Evolutionary conservation across 2,888 invertebrate species (phyloP).

Genomic region (Trachelus stipa): DNA sequence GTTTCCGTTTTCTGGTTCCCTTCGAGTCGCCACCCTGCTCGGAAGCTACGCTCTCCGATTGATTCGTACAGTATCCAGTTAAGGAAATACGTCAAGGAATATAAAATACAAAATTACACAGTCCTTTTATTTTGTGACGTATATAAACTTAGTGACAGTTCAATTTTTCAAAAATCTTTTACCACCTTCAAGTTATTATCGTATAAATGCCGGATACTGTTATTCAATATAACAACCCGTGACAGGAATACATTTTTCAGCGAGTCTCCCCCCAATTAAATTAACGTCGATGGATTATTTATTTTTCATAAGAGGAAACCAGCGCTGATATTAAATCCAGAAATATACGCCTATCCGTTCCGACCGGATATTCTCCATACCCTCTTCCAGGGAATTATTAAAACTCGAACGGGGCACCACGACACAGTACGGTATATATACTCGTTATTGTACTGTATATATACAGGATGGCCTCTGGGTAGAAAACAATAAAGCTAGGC

Average conservation of each 20-base stretch:
- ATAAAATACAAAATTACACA: background rate
- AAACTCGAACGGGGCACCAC: conserved; percentile 48
- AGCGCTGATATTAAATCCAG: conserved; percentile 23
- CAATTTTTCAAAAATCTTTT: background rate
- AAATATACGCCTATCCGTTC: conserved; percentile 25
- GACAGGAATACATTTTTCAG: background rate
- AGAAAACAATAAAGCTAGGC: conserved; percentile 58
- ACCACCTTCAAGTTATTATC: background rate
- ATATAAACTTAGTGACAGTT: background rate
- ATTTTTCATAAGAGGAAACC: conserved; percentile 32
- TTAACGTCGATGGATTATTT: conserved; percentile 51
- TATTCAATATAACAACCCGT: background rate
- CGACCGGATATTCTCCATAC: conserved; percentile 16
- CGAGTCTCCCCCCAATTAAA: conserved; percentile 33
- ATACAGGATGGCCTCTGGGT: conserved; percentile 50
- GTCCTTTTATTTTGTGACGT: background rate
- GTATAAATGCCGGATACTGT: background rate
- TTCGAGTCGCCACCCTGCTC: too few relatives aligned
- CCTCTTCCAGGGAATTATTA: conserved; percentile 52
- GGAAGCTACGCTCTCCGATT: too few relatives aligned
- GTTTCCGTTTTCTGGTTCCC: too few relatives aligned
- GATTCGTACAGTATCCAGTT: too few relatives aligned
- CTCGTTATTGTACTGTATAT: conserved; percentile 29
- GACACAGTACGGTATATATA: conserved; percentile 23
- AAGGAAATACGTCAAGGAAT: background rate